Conservation (phyloP, 2,113 vertebrate species). For the Sapajus apella region DNA sequence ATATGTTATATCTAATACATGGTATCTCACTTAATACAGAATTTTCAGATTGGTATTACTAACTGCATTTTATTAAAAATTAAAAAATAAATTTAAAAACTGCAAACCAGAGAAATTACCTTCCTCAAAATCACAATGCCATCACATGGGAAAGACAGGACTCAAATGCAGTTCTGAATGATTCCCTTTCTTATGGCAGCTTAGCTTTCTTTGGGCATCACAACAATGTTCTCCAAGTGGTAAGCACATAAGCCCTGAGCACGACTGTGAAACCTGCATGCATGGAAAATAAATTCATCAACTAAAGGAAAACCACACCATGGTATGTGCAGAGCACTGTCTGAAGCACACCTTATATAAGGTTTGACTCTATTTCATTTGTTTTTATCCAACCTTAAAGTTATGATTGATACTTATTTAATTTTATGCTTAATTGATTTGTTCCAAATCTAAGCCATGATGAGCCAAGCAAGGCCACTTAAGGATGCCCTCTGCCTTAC, state of each 20-base stretch:
- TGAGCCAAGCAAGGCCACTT: neutral
- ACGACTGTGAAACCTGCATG: neutral
- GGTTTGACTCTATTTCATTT: neutral
- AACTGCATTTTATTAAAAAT: neutral
- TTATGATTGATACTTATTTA: neutral
- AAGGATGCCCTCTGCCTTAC: neutral
- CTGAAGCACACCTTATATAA: neutral
- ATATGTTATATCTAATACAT: no score
- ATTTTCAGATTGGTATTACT: neutral
- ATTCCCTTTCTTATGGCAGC: neutral
- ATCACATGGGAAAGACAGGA: neutral
- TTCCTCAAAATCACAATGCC: neutral
- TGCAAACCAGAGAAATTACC: neutral
- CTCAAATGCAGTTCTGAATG: neutral
- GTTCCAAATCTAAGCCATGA: slow-evolving; percentile 15
- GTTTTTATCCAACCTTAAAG: neutral
- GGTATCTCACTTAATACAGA: neutral
- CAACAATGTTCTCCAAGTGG: fast-evolving
- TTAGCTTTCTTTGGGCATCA: neutral
- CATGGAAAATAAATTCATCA: neutral
- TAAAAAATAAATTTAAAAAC: neutral
- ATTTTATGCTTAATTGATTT: slow-evolving; percentile 43
- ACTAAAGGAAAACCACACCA: neutral
- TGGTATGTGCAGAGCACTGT: neutral
- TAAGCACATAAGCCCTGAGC: neutral